Evolutionary conservation across 1,140 invertebrate species (phyloP).

Genomic region (Euborellia annulipes): DNA sequence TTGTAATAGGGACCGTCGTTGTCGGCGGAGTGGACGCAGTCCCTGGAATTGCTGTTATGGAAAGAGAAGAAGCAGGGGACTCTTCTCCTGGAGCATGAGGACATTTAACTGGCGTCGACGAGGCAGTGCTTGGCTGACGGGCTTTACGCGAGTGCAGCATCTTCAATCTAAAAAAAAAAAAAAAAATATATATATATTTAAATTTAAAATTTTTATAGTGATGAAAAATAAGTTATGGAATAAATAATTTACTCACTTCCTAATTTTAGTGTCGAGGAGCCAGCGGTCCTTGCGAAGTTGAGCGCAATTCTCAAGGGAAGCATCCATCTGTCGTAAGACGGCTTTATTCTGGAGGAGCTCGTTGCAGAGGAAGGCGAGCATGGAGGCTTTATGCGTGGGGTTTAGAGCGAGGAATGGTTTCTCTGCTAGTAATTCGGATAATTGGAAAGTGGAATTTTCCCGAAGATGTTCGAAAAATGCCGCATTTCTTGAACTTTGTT

Average conservation of each 20-base stretch:
- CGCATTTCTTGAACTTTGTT: slow-evolving; percentile 45
- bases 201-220: neutral
- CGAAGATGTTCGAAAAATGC: slow-evolving; percentile 61
- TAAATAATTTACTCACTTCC: slow-evolving; percentile 47
- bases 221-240: neutral
- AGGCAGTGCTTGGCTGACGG: slow-evolving; percentile 31
- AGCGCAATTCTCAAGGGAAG: slow-evolving; percentile 53
- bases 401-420: slow-evolving; percentile 75
- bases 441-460: slow-evolving; percentile 55
- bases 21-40: slow-evolving; percentile 8
- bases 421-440: slow-evolving; percentile 54
- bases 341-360: slow-evolving; percentile 85
- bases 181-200: slow-evolving; percentile 1
- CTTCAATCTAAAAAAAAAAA: slow-evolving; percentile 34
- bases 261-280: slow-evolving; percentile 69
- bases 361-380: slow-evolving; percentile 82
- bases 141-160: slow-evolving; percentile 60
- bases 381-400: slow-evolving; percentile 69
- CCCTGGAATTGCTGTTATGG: slow-evolving; percentile 6
- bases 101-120: slow-evolving; percentile 29
- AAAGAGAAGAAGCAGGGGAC: slow-evolving; percentile 11
- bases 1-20: slow-evolving; percentile 23
- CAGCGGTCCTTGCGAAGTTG: slow-evolving; percentile 64
- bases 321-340: slow-evolving; percentile 64
- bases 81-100: slow-evolving; percentile 15